Evolutionary conservation across 2,113 vertebrate species (phyloP).

Genomic region (Gracilinanus agilis): DNA sequence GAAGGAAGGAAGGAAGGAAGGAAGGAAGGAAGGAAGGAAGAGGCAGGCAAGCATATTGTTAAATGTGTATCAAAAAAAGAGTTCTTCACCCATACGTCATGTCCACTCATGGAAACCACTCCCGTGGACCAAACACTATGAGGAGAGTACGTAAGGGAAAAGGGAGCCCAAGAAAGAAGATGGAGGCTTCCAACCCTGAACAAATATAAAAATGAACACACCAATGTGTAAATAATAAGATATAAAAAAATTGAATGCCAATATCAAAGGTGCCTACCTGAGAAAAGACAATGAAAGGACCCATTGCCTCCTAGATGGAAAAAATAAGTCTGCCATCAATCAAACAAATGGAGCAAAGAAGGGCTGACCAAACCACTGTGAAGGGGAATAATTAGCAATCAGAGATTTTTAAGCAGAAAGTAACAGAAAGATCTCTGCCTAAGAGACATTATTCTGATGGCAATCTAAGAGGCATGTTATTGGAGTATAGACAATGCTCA

Average conservation of each 20-base stretch:
- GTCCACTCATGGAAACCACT: neutral
- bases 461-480: neutral
- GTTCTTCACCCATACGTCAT: too few species aligned
- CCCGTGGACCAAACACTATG: neutral
- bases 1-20: too few species aligned
- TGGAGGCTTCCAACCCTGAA: neutral
- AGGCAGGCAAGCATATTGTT: neutral
- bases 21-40: too few species aligned
- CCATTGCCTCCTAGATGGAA: neutral
- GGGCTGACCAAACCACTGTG: neutral
- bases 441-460: neutral
- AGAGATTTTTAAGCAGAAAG: neutral
- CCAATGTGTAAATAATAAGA: neutral
- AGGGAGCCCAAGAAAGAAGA: neutral
- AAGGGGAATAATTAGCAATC: neutral
- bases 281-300: neutral
- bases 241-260: neutral
- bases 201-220: neutral
- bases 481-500: neutral
- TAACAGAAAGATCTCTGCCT: neutral
- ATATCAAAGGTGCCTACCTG: neutral
- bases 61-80: neutral
- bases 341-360: neutral
- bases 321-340: slow-evolving; percentile 4
- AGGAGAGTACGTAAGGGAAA: neutral